Base-by-base conservation (phyloP, 2,797 vertebrate species). In the Dallia pectoralis region DNA sequence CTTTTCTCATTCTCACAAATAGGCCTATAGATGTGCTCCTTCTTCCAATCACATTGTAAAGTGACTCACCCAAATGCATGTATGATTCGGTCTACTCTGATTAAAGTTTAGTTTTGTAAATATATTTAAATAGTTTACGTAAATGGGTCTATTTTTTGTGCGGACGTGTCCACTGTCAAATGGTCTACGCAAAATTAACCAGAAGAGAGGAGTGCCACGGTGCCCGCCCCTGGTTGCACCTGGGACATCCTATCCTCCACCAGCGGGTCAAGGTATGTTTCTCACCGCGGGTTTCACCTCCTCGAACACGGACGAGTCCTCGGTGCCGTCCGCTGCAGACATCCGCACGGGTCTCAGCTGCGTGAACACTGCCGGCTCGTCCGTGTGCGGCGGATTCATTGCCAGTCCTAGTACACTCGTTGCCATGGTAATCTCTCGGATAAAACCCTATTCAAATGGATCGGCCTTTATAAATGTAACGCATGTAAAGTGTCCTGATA, bases 231-330 rank as follows among this genome's bases (percentile, higher is more conserved):
- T 40, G 19, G 7, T 1, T 25, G 70, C 86, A 92, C n/a, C 33
- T 40, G n/a, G 66, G 22, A 22, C 29, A 47, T 40, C 14, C 14
- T 67, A n/a, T n/a, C n/a, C n/a, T n/a, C n/a, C n/a, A n/a, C 36
- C 66, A 27, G 40, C 25, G 64, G 88, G 83, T 0, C 78, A 75
- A 32, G 88, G 81, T 72, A 79, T 68, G 71, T 88, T 69, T 87
- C 95, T 93, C 79, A 92, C 79, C 61, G 79, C 84, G 63, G 93
- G 89, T 82, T 97, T 97, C 88, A 96, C 93, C 91, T 97, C 96
- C 86, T 96, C 95, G 32, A 96, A 97, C 81, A 97, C 96, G 0
- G 94, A 89, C 69, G 87, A 19, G 71, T 97, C 96, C 80, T 97
- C 96, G 0, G 74, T 74, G 0, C 90, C 85, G 47, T 95, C 95